Conservation (phyloP, 1,140 invertebrate genomes). For the Tribolium castaneum region DNA sequence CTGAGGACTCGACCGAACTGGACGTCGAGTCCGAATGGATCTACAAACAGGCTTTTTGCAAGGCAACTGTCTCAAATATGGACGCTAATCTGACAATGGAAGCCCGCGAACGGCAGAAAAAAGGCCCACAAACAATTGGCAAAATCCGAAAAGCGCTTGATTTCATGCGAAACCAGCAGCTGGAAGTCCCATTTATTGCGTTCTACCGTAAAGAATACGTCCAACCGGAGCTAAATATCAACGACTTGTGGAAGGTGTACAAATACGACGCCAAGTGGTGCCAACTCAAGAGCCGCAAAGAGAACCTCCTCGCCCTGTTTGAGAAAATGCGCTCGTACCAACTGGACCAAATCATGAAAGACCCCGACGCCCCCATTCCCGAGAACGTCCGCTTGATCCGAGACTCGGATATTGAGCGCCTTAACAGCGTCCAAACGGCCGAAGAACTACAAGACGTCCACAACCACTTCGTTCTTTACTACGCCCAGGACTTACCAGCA, state of each 20-base stretch:
- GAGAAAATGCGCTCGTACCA: conserved; percentile 95
- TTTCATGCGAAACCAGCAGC: conserved; percentile 94
- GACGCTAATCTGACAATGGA: conserved; percentile 69
- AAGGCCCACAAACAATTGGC: conserved; percentile 75
- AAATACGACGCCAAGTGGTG: conserved; percentile 98
- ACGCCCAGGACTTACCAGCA: conserved; percentile 84
- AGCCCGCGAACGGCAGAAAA: conserved; percentile 68
- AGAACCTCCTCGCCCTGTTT: conserved; percentile 84
- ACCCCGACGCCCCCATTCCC: conserved; percentile 85
- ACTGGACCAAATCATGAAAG: conserved; percentile 83
- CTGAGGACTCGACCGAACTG: conserved; percentile 87
- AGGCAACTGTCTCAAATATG: conserved; percentile 83
- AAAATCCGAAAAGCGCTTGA: conserved; percentile 96
- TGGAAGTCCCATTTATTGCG: conserved; percentile 98
- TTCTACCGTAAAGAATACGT: conserved; percentile 99
- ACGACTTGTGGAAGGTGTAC: conserved; percentile 98
- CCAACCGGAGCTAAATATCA: conserved; percentile 92
- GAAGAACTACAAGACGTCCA: conserved; percentile 95
- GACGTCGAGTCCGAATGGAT: conserved; percentile 98
- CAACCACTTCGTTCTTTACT: conserved; percentile 93
- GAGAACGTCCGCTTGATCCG: conserved; percentile 85
- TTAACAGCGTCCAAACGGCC: conserved; percentile 84
- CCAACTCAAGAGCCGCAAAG: conserved; percentile 88
- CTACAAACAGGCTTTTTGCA: conserved; percentile 92
- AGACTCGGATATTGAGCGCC: conserved; percentile 88